Conservation (phyloP, 2,113 vertebrate species). For the Chrysemys picta region DNA sequence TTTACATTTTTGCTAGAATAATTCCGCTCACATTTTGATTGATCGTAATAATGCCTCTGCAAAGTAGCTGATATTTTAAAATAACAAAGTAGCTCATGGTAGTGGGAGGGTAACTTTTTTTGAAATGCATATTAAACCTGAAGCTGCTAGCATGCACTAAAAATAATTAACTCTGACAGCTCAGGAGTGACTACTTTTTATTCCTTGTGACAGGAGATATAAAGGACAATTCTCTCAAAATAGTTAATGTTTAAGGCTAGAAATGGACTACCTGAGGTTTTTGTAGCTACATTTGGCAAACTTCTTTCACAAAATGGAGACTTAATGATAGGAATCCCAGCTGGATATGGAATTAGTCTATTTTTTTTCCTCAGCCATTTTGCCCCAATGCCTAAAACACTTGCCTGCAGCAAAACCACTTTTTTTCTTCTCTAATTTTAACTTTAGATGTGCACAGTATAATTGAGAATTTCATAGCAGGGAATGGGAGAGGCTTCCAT, state of each 20-base stretch:
- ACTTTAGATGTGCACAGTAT: background rate
- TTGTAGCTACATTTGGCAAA: background rate
- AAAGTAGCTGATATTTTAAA: conserved; percentile 54
- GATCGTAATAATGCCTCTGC: conserved; percentile 27
- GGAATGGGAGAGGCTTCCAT: background rate
- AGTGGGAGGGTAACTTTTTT: conserved; percentile 4
- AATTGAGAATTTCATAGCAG: background rate
- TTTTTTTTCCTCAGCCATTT: background rate
- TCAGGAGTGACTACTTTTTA: background rate
- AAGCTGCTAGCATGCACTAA: conserved; percentile 2
- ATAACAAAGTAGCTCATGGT: conserved; percentile 7
- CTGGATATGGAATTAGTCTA: conserved; percentile 3
- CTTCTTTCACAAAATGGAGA: background rate
- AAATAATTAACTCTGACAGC: conserved; percentile 5
- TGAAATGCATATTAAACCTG: background rate
- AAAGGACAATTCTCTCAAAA: background rate
- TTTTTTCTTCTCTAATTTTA: background rate
- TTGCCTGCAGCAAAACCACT: background rate
- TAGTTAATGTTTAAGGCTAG: background rate
- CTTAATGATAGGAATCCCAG: background rate
- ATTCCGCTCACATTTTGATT: conserved; percentile 38
- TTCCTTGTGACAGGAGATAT: background rate
- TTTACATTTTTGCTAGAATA: background rate
- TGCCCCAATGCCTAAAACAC: background rate
- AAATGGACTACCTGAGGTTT: background rate